A percentile compares a stretch with the other conserved stretches of the same genome.
Evolutionary conservation across 2,888 invertebrate species (phyloP).

Genomic region (Drosophila siamana): DNA sequence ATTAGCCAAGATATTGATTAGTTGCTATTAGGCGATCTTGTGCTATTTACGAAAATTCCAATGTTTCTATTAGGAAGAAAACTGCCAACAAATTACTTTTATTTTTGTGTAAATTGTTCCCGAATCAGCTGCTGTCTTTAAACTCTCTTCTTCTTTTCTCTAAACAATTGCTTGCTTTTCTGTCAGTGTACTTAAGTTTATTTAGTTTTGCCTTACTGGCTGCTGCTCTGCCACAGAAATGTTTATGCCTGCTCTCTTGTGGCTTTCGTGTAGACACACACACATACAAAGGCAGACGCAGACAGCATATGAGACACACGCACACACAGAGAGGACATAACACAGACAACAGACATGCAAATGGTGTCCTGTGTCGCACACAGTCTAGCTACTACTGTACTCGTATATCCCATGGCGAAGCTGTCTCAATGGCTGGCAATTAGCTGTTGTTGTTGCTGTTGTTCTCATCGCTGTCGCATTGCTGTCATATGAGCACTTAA

Average conservation of each 20-base stretch:
- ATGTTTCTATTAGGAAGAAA: too few relatives aligned
- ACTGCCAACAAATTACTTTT: too few relatives aligned
- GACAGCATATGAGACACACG: constrained; percentile 5
- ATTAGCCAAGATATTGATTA: too few relatives aligned
- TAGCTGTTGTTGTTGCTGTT: constrained; percentile 51
- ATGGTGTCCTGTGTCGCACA: constrained; percentile 58
- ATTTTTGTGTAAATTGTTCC: too few relatives aligned
- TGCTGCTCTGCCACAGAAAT: constrained; percentile 41
- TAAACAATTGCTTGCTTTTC: constrained; percentile 1
- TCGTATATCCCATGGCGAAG: constrained; percentile 44
- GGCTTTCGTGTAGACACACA: constrained; percentile 32
- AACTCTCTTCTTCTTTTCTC: too few relatives aligned
- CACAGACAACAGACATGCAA: constrained; percentile 40
- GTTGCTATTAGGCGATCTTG: too few relatives aligned
- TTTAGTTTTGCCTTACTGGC: constrained; percentile 13
- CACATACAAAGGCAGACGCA: constrained; percentile 1
- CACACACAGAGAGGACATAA: neutral
- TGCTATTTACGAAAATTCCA: too few relatives aligned
- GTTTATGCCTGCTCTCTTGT: constrained; percentile 32
- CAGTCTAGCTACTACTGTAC: constrained; percentile 28
- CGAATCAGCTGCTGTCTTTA: too few relatives aligned
- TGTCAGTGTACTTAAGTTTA: constrained; percentile 26
- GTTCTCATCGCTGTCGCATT: constrained; percentile 61
- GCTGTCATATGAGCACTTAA: constrained; percentile 79
- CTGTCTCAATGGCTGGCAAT: constrained; percentile 74